These are phyloP conservation scores for Entomobrya proxima DNA, from an alignment of 2,888 invertebrate genomes.

Conservation along the genomic window DNA sequence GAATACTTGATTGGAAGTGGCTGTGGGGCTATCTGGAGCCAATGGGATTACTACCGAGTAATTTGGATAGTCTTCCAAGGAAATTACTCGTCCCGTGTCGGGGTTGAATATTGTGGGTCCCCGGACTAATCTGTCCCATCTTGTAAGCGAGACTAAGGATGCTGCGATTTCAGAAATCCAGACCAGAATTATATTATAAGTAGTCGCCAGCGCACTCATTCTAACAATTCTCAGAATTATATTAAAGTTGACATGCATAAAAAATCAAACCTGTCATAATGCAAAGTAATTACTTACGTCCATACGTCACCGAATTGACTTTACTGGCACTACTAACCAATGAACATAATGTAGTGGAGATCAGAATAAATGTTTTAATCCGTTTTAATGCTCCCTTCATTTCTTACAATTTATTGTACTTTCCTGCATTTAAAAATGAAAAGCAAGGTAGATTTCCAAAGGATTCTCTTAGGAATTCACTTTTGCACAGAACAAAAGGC, in stretches of 20 bases:
- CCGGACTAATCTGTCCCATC: constrained; percentile 53
- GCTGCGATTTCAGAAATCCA: constrained; percentile 16
- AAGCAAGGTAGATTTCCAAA: no score
- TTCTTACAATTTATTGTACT: background rate
- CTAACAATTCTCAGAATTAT: background rate
- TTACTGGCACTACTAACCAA: no score
- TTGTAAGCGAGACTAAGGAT: constrained; percentile 64
- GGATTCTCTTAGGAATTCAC: no score
- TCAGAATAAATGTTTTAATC: constrained; percentile 23
- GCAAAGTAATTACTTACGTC: constrained; percentile 57
- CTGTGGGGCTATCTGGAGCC: constrained; percentile 60
- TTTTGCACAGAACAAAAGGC: no score
- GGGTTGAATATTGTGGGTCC: constrained; percentile 69
- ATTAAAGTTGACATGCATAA: background rate
- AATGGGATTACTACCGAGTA: constrained; percentile 67
- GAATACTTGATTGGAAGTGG: constrained; percentile 68
- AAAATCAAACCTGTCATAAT: background rate
- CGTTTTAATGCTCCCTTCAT: background rate
- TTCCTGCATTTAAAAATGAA: background rate
- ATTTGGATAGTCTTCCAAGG: constrained; percentile 65
- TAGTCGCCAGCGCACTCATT: no score
- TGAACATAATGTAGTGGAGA: constrained; percentile 24
- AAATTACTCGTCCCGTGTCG: constrained; percentile 57
- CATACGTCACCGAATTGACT: constrained; percentile 58
- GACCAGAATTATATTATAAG: no score